Conservation (phyloP, 2,888 invertebrate genomes). For the Melanophora roralis region DNA sequence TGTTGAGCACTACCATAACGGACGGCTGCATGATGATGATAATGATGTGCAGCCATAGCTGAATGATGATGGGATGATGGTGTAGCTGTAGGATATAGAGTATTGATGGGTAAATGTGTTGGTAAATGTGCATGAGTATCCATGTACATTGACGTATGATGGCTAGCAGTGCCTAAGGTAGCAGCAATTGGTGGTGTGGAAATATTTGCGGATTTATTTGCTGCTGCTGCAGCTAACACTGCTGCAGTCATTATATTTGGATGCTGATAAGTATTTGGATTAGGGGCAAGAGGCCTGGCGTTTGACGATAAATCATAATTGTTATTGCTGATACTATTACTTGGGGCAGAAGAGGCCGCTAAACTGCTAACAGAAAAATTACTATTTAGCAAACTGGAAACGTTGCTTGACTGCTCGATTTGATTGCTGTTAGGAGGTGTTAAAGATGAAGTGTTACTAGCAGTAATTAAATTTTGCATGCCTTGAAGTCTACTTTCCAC, state of each 20-base stretch:
- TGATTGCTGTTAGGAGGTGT: slow-evolving; percentile 31
- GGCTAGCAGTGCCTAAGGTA: slow-evolving; percentile 30
- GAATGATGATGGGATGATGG: slow-evolving; percentile 69
- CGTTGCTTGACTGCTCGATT: slow-evolving; percentile 30
- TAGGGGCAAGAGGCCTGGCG: slow-evolving; percentile 47
- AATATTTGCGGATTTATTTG: slow-evolving; percentile 68
- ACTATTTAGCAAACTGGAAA: slow-evolving; percentile 67
- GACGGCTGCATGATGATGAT: slow-evolving; percentile 58
- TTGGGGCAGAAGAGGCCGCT: slow-evolving; percentile 70
- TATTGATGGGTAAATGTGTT: slow-evolving; percentile 77
- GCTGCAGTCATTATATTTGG: slow-evolving; percentile 77
- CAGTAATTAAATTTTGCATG: slow-evolving; percentile 60
- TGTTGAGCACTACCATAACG: slow-evolving; percentile 74
- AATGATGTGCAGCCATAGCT: slow-evolving; percentile 61
- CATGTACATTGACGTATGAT: slow-evolving; percentile 75
- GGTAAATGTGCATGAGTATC: slow-evolving; percentile 75
- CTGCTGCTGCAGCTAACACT: slow-evolving; percentile 66
- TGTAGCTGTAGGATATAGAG: slow-evolving; percentile 73
- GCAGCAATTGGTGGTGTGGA: slow-evolving; percentile 10
- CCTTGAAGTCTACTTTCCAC: slow-evolving; percentile 69
- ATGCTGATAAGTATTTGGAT: slow-evolving; percentile 72
- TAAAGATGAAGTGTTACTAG: slow-evolving; percentile 21
- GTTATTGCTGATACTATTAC: slow-evolving; percentile 60
- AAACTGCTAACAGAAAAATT: slow-evolving; percentile 78
- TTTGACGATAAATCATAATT: slow-evolving; percentile 39